Conservation (phyloP, 2,888 invertebrate genomes). For the Saturnia japonica region DNA sequence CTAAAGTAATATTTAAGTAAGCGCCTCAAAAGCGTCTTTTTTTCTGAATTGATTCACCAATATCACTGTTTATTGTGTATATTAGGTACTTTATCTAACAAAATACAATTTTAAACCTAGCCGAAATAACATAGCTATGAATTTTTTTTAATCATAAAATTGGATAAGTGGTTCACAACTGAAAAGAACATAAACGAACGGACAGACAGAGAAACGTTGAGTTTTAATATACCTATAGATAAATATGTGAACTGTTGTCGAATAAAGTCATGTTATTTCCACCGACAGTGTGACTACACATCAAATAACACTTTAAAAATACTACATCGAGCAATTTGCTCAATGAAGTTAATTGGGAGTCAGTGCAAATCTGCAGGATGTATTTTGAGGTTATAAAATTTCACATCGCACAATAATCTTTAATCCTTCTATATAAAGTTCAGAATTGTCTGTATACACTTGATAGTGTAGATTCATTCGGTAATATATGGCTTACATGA, state of each 20-base stretch:
- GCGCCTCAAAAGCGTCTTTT: too few relatives aligned
- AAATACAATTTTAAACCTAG: too few relatives aligned
- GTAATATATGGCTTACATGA: slow-evolving; percentile 9
- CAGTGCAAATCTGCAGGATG: slow-evolving; percentile 20
- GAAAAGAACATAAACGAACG: too few relatives aligned
- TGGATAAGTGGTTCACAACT: too few relatives aligned
- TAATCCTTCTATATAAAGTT: background rate
- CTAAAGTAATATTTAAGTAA: too few relatives aligned
- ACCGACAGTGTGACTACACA: background rate
- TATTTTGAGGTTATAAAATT: slow-evolving; percentile 5
- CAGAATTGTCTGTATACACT: background rate
- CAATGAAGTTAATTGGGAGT: slow-evolving; percentile 21
- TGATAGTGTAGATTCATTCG: background rate
- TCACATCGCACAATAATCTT: background rate
- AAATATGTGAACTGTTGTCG: background rate
- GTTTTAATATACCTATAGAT: too few relatives aligned
- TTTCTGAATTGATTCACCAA: too few relatives aligned
- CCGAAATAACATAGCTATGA: too few relatives aligned
- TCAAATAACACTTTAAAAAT: slow-evolving; percentile 10
- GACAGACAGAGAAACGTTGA: too few relatives aligned
- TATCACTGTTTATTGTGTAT: too few relatives aligned
- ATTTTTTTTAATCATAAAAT: too few relatives aligned
- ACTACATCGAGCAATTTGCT: slow-evolving; percentile 18
- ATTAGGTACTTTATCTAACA: too few relatives aligned
- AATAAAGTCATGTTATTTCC: background rate